Conservation (phyloP, 2,113 vertebrate genomes). For the Gymnarchus niloticus region DNA sequence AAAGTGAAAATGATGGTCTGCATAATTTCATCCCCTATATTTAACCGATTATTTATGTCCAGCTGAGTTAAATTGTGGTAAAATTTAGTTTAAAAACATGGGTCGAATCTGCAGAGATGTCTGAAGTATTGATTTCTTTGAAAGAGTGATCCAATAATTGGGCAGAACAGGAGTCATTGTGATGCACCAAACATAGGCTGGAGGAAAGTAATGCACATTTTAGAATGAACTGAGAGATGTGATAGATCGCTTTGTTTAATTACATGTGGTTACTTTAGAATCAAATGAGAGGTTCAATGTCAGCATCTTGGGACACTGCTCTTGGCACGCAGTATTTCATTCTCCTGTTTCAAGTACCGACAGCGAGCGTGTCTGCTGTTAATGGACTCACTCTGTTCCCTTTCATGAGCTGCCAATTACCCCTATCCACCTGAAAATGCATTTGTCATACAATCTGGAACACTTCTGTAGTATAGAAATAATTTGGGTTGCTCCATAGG, state of each 20-base stretch:
- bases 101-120: not conserved
- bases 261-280: not conserved
- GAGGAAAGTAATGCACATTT: not conserved
- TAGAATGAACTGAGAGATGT: not conserved
- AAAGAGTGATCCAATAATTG: not conserved
- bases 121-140: not conserved
- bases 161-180: not conserved
- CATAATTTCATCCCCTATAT: not conserved
- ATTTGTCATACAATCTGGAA: not conserved
- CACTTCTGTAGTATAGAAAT: too few species aligned
- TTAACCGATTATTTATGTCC: not conserved
- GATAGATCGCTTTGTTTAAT: conserved; percentile 1
- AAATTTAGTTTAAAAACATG: not conserved
- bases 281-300: not conserved
- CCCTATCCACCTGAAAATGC: not conserved
- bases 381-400: not conserved
- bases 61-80: not conserved
- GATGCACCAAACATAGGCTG: not conserved
- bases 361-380: not conserved
- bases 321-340: not conserved
- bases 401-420: not conserved
- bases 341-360: not conserved
- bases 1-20: not conserved
- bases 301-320: not conserved
- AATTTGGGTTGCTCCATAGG: too few species aligned